These are phyloP conservation scores for Netelia inedita DNA, from an alignment of 2,888 invertebrate species.

Conservation along the genomic window DNA sequence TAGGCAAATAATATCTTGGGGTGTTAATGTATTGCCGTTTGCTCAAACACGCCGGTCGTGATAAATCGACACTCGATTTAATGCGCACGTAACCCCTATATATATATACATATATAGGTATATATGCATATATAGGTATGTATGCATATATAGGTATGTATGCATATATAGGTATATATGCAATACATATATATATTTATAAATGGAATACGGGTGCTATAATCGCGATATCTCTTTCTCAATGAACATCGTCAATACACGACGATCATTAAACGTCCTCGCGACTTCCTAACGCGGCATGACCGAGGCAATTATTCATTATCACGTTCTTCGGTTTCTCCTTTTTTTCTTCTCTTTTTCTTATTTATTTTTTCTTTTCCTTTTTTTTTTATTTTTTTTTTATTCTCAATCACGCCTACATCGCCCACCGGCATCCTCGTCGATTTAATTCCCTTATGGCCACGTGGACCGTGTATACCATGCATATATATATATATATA, in stretches of 20 bases:
- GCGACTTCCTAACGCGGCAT: constrained; percentile 9
- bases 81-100: not conserved
- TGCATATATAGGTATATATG: not conserved
- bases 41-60: constrained; percentile 21
- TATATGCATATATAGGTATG: not conserved
- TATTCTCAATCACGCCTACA: no score
- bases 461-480: constrained; percentile 25
- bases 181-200: not conserved
- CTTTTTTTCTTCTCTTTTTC: not conserved
- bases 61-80: constrained; percentile 7
- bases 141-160: not conserved
- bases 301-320: no score
- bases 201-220: not conserved
- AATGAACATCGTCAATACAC: constrained; percentile 37
- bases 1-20: no score
- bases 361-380: not conserved
- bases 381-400: not conserved
- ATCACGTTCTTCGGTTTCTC: no score
- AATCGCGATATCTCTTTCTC: constrained; percentile 35
- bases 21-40: constrained; percentile 2
- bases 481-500: not conserved
- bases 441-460: not conserved
- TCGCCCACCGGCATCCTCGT: not conserved
- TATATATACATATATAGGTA: not conserved
- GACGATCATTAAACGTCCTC: constrained; percentile 6